Base-by-base conservation (phyloP, 64 coral and sea anemone genomes). In the Actinia tenebrosa region DNA sequence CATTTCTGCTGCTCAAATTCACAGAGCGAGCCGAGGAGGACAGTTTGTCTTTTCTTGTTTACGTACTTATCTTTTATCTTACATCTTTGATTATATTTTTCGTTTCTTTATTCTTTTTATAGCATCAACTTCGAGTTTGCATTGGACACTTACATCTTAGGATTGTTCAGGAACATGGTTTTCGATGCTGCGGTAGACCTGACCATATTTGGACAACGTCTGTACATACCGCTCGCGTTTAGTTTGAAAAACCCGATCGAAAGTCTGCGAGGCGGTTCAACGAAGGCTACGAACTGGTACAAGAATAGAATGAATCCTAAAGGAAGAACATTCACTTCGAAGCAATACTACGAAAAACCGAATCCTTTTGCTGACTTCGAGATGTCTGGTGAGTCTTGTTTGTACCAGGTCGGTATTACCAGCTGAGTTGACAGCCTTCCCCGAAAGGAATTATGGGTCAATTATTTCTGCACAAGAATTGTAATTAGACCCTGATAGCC, bases 361-460 rank as follows among this genome's bases (percentile, higher is more conserved):
- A 98, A 98, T 89, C 96, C 96, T 13, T 98, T 86, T 72, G 88
- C 93, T 4, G 96, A 98, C 90, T 98, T 98, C 78, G 93, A 98
- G 59, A 61, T 98, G 80, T 88, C 96, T 86, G 96, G 96, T 98
- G 80, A 92, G 79, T 50, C 44, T 7, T n/a, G n/a, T n/a, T n/a
- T n/a, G n/a, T n/a, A n/a, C n/a, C n/a, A n/a, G n/a, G n/a, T n/a
- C n/a, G n/a, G n/a, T n/a, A n/a, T n/a, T n/a, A n/a, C n/a, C n/a
- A n/a, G n/a, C n/a, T n/a, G n/a, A n/a, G n/a, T n/a, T n/a, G n/a
- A n/a, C n/a, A n/a, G n/a, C n/a, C n/a, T n/a, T n/a, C n/a, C n/a
- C n/a, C n/a, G n/a, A n/a, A n/a, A n/a, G n/a, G n/a, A n/a, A n/a
- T n/a, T n/a, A n/a, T n/a, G n/a, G n/a, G n/a, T n/a, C n/a, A n/a